These are phyloP conservation scores for Drosophila grimshawi DNA, from an alignment of 1,140 invertebrate genomes.

Conservation along the genomic window DNA sequence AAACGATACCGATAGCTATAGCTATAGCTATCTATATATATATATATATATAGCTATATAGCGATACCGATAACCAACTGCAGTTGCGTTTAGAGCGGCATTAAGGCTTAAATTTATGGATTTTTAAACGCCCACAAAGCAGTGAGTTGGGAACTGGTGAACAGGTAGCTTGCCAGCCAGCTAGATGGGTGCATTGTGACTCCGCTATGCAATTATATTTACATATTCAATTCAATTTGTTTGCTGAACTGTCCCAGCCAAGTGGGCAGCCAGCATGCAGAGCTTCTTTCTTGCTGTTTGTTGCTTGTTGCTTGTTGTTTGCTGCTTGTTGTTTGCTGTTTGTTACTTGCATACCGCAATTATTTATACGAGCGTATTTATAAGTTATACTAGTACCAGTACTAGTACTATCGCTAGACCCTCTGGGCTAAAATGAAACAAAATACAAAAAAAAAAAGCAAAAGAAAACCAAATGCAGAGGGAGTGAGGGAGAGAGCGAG, in stretches of 20 bases:
- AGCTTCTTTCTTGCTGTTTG: no score
- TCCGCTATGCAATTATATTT: conserved; percentile 66
- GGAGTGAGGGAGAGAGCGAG: background rate
- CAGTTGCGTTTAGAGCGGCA: conserved; percentile 25
- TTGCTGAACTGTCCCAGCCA: conserved; percentile 61
- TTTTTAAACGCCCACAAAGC: conserved; percentile 56
- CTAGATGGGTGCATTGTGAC: background rate
- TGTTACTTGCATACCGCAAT: conserved; percentile 20
- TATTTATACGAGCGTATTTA: conserved; percentile 21
- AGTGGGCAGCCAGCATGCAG: conserved; percentile 12
- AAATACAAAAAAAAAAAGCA: background rate
- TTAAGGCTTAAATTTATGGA: conserved; percentile 63
- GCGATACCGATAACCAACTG: conserved; percentile 1
- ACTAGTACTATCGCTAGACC: no score
- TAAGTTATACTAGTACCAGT: background rate
- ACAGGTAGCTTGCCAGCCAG: background rate
- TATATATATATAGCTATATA: background rate
- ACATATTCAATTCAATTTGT: conserved; percentile 80
- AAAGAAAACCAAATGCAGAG: no score
- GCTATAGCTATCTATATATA: background rate
- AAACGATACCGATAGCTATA: background rate
- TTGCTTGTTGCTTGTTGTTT: background rate
- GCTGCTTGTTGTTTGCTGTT: no score
- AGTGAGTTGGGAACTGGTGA: background rate
- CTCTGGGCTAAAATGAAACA: background rate